Evolutionary conservation across 2,888 invertebrate genomes (phyloP).

Genomic region (Drosophila nr. perissopoda): DNA sequence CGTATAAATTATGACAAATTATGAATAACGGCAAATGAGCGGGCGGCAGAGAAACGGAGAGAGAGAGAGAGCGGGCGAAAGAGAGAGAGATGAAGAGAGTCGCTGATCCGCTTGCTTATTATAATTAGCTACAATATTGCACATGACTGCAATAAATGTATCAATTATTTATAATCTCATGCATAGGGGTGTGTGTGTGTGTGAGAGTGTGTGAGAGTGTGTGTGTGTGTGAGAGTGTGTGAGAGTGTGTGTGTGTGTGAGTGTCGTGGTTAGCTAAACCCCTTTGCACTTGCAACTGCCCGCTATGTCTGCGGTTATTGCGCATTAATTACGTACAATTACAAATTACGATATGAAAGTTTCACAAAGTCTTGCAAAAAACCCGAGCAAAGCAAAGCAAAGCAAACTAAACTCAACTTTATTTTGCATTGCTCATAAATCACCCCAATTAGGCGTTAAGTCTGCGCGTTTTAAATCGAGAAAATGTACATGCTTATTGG

Average conservation of each 20-base stretch:
- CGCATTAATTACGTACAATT: constrained; percentile 77
- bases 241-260: constrained; percentile 1
- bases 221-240: constrained; percentile 4
- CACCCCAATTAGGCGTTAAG: constrained; percentile 47
- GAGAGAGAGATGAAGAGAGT: constrained; percentile 14
- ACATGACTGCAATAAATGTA: constrained; percentile 78
- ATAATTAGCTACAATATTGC: constrained; percentile 78
- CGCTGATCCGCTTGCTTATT: constrained; percentile 54
- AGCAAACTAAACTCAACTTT: constrained; percentile 5
- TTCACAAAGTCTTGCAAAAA: constrained; percentile 43
- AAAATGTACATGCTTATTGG: constrained; percentile 1
- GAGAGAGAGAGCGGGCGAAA: constrained; percentile 6
- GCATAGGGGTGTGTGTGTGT: constrained; percentile 8
- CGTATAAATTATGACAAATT: constrained; percentile 72
- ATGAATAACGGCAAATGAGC: constrained; percentile 39
- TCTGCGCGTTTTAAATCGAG: constrained; percentile 20
- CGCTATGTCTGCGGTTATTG: constrained; percentile 43
- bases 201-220: constrained; percentile 1
- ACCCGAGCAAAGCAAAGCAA: too few relatives aligned
- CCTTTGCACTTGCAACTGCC: constrained; percentile 25
- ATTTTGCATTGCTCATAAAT: constrained; percentile 35
- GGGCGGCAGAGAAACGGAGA: neutral
- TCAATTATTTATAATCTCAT: constrained; percentile 73
- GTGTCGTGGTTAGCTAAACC: constrained; percentile 40
- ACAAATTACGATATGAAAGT: constrained; percentile 64